Evolutionary conservation across 92 coral and sea anemone species (phyloP), one percentile per base, ranked within the genome.

Genomic region (Zoanthus gigantus): DNA sequence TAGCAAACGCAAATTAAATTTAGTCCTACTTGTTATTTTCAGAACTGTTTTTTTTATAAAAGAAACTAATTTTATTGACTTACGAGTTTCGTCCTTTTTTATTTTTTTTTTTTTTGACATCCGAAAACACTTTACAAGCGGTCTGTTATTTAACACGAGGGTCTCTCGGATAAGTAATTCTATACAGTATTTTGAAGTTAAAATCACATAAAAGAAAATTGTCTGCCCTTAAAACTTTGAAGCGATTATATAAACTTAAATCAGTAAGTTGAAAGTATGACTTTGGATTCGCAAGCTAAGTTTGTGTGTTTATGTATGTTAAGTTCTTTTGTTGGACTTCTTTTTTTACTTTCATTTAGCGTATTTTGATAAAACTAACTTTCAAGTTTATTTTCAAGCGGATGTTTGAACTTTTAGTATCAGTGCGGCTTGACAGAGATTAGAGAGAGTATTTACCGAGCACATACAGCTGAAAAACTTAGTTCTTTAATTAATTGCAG

Each of bases 381-480:
- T 83, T 90, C 75, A 18, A 76, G 84, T 72, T 87, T 86, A 88
- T 91, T 91, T 86, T 90, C 74, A 58, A 88, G 85, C 95, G 98
- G 98, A 94, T 94, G 95, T 93, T 88, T 89, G 88, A 94, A 92
- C 91, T 90, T 93, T 93, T 94, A 94, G 94, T 94, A 90, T 94
- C 93, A 87, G 48, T 65, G 84, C 77, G 87, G 92, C 76, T 76
- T 87, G 96, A 93, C 95, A 93, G 90, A 69, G 15, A 44, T 15
- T 12, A 30, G 74, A 86, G 88, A 87, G 93, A 91, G 88, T 88
- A 83, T 88, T 91, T 91, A 80, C 76, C 74, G 85, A 66, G 85
- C 92, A 94, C 92, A 94, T 87, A 94, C 97, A 94, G 97, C 97
- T 94, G 97, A 94, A 90, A 76, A 87, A 74, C 77, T 86, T 56